phyloP scores from a whole-genome alignment of 2,113 vertebrate genomes.

The Grammomys dolichurus region DNA sequence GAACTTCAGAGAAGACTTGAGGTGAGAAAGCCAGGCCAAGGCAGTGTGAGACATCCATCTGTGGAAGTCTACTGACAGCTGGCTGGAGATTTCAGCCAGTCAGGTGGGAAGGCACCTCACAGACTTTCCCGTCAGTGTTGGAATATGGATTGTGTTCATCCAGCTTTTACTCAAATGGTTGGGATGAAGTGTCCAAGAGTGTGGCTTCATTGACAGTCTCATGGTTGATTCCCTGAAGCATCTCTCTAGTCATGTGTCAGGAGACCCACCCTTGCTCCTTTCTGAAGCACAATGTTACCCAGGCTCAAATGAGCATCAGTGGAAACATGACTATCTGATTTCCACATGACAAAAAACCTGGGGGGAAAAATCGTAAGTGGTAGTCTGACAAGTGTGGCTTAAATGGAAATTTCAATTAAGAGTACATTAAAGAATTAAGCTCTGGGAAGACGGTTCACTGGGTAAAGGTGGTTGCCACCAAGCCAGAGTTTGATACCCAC shows the following conservation, averaged over 20 bases:
- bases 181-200: background rate
- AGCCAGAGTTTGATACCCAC: background rate
- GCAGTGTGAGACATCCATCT: background rate
- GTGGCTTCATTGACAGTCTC: background rate
- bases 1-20: background rate
- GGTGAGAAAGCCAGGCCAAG: background rate
- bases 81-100: background rate
- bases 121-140: background rate
- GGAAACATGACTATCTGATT: background rate
- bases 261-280: background rate
- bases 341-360: background rate
- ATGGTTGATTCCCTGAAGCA: background rate
- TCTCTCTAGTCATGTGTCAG: background rate
- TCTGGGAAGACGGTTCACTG: background rate
- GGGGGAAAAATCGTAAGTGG: background rate
- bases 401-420: background rate
- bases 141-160: background rate
- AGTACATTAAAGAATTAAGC: background rate
- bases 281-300: background rate
- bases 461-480: background rate
- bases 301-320: background rate
- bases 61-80: too few species aligned
- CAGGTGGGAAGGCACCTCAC: background rate
- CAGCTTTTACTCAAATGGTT: background rate
- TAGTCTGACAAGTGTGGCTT: background rate